Conservation (phyloP, 1,140 invertebrate species). For the Drosophila equinoxialis region DNA sequence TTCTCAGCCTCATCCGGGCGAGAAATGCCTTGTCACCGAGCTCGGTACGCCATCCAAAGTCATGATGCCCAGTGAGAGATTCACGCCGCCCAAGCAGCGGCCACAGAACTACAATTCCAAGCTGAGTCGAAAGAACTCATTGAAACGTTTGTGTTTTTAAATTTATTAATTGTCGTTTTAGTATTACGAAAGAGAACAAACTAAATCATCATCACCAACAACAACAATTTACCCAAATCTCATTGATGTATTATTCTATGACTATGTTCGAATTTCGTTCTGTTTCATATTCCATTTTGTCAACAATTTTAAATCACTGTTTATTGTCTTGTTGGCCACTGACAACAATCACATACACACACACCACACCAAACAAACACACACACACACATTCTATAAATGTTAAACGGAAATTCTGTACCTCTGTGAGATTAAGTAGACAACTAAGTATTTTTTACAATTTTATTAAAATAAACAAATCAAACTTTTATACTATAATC, state of each 20-base stretch:
- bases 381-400: conserved; percentile 17
- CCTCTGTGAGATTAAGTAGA: conserved; percentile 72
- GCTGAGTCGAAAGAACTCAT: conserved; percentile 61
- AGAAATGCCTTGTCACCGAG: conserved; percentile 64
- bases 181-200: conserved; percentile 17
- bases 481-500: background rate
- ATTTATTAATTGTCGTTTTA: conserved; percentile 28
- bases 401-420: conserved; percentile 39
- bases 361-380: background rate
- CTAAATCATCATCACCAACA: conserved; percentile 12
- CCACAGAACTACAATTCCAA: conserved; percentile 58
- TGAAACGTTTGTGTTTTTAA: conserved; percentile 71
- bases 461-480: conserved; percentile 13
- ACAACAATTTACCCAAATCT: conserved; percentile 38
- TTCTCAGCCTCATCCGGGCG: conserved; percentile 59
- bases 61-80: conserved; percentile 58
- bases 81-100: conserved; percentile 58
- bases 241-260: conserved; percentile 38
- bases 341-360: too few relatives aligned
- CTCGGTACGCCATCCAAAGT: conserved; percentile 68
- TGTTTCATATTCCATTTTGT: conserved; percentile 27
- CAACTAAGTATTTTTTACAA: conserved; percentile 55
- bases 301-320: conserved; percentile 29
- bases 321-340: conserved; percentile 34
- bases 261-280: conserved; percentile 10